Evolutionary conservation across 30 jellyfish, hydroid and myxozoan species (phyloP), one percentile per base, ranked within the genome.

Genomic region (Sanderia malayensis): DNA sequence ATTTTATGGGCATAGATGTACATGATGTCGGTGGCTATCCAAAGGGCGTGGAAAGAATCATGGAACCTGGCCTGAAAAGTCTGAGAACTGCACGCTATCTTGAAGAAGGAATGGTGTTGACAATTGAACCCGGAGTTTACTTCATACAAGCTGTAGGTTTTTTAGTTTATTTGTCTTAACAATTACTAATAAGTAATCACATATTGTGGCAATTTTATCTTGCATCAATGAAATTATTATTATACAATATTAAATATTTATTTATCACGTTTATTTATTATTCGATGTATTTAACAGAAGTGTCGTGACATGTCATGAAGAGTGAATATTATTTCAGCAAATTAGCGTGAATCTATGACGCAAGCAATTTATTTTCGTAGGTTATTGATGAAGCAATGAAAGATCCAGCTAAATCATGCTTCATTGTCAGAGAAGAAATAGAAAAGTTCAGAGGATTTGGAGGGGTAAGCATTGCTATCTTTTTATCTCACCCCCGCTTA

Each of bases 381-480:
- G 81, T 74, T 30, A 68, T 89, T 32, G 81, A 75, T 17, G 61
- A 69, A 32, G 95, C 94, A 10, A 30, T 82, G 81, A 57, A 70
- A n/a, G 91, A 90, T 52, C 96, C 98, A 0, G 90, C 86, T 0
- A 60, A 44, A 18, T 55, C 91, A 21, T 49, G 94, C 59, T 90
- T 90, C 73, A 37, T 90, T 20, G 96, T 83, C 0, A 73, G 82
- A 61, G 94, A 90, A 23, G 91, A 62, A 45, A 59, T 90, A 9
- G 94, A 72, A 79, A 94, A 78, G 58, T 90, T 75, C 83, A 75
- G 55, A 27, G 94, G 88, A 23, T 83, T 83, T 73, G 98, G 98
- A 33, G 98, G 98, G 95, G 98, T 90, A 82, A 73, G 84, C 31
- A 46, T n/a, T n/a, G n/a, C n/a, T n/a, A n/a, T n/a, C n/a, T n/a